Evolutionary conservation across 2,888 invertebrate species (phyloP).

Genomic region (Limenitis camilla): DNA sequence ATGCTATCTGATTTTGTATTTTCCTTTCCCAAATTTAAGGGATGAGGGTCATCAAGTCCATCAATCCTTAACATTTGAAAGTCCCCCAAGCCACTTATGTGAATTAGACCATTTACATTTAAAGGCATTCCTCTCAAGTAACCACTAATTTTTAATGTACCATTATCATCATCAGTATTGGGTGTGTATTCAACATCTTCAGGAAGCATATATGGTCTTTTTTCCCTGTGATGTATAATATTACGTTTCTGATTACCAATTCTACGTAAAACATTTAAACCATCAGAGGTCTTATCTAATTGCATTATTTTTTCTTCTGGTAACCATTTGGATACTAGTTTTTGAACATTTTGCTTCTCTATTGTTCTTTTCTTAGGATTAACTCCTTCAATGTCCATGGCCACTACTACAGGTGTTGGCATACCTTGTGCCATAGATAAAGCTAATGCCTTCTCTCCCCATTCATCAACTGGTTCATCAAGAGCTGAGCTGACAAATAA

Average conservation of each 20-base stretch:
- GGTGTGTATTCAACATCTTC: constrained; percentile 83
- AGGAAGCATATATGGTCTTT: constrained; percentile 87
- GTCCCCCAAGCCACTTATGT: constrained; percentile 94
- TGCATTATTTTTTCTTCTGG: constrained; percentile 88
- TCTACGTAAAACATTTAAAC: constrained; percentile 77
- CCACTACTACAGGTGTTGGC: constrained; percentile 84
- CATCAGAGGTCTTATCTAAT: constrained; percentile 84
- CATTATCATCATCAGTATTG: constrained; percentile 61
- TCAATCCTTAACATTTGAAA: constrained; percentile 92
- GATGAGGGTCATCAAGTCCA: constrained; percentile 80
- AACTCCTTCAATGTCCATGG: constrained; percentile 83
- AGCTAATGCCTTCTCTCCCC: constrained; percentile 85
- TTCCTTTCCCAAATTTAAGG: constrained; percentile 70
- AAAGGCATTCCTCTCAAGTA: constrained; percentile 88
- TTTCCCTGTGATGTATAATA: constrained; percentile 80
- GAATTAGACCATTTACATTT: constrained; percentile 90
- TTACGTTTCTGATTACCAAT: constrained; percentile 90
- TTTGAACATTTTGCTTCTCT: constrained; percentile 79
- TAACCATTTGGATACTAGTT: constrained; percentile 79
- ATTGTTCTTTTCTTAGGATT: constrained; percentile 82
- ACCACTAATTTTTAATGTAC: constrained; percentile 87
- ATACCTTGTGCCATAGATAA: constrained; percentile 86
- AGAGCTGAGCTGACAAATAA: constrained; percentile 85
- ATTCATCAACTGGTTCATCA: constrained; percentile 83
- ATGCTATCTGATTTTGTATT: constrained; percentile 59